A percentile compares a stretch with the other conserved stretches of the same genome.
These are phyloP conservation scores for Pristiophorus japonicus DNA, from an alignment of 2,113 vertebrate genomes.

Conservation along the genomic window DNA sequence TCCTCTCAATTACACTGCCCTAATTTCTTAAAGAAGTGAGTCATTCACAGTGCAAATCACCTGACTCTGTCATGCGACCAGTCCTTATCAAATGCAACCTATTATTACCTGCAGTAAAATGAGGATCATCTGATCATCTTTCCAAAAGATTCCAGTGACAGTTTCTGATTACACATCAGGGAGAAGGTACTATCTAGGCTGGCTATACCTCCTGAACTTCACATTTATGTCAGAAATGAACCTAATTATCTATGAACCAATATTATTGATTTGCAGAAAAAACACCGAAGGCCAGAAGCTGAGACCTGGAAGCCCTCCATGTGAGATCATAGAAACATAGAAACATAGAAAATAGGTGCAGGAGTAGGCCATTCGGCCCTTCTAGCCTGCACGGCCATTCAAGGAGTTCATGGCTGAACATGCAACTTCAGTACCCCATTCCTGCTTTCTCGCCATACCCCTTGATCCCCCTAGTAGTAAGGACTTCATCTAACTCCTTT, in stretches of 20 bases:
- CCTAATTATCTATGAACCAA: background rate
- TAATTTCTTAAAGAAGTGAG: constrained; percentile 21
- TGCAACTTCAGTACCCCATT: too few species aligned
- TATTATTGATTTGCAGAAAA: background rate
- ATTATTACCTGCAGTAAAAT: constrained; percentile 19
- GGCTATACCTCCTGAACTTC: background rate
- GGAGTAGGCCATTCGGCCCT: too few species aligned
- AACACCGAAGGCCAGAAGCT: background rate
- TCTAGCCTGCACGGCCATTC: too few species aligned
- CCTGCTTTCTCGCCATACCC: too few species aligned
- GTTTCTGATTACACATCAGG: background rate
- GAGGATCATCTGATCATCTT: constrained; percentile 3
- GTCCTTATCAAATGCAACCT: constrained; percentile 2
- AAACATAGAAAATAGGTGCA: too few species aligned
- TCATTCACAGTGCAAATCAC: constrained; percentile 15
- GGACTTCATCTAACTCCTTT: too few species aligned
- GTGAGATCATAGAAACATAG: too few species aligned
- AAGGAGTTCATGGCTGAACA: too few species aligned
- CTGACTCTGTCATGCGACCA: background rate
- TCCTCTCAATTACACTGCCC: constrained; percentile 7
- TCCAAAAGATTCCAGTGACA: background rate
- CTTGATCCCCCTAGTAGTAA: too few species aligned
- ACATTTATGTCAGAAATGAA: background rate
- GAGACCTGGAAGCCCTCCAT: background rate
- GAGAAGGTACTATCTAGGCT: background rate